Percentiles rank a stretch among this genome's conserved stretches.
Evolutionary conservation across 2,797 vertebrate species (phyloP).

Genomic region (Hypotaenidia okinawae): DNA sequence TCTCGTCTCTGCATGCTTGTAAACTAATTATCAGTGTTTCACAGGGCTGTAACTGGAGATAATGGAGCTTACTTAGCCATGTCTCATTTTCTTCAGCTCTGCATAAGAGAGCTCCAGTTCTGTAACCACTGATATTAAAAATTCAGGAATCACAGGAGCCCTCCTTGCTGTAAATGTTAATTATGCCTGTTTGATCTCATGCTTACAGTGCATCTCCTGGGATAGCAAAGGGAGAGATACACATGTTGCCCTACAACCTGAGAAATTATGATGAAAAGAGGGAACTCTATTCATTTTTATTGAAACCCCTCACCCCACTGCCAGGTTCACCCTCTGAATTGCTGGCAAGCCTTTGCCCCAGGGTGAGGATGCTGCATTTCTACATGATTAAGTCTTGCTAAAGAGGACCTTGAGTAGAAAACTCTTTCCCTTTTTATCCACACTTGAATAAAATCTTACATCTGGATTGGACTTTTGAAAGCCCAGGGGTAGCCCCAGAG

Average conservation of each 20-base stretch:
- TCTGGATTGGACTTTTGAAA: neutral
- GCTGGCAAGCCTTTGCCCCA: neutral
- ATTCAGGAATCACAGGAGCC: neutral
- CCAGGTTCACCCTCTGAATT: neutral
- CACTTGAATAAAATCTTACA: neutral
- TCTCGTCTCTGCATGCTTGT: neutral
- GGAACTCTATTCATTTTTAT: neutral
- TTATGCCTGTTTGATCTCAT: neutral
- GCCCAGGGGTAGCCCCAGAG: neutral
- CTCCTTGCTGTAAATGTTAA: neutral
- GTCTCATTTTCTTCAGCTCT: neutral
- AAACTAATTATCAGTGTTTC: constrained; percentile 9
- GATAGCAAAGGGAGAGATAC: neutral
- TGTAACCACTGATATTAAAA: constrained; percentile 32
- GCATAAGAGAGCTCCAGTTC: neutral
- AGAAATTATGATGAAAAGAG: neutral
- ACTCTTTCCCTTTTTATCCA: neutral
- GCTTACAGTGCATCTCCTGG: neutral
- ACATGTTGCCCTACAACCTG: neutral
- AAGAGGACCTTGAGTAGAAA: neutral
- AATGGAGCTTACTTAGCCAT: neutral
- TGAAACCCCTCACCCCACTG: neutral
- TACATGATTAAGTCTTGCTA: neutral
- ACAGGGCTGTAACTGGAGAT: neutral
- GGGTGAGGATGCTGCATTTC: neutral